Conservation (phyloP, 2,113 vertebrate genomes). For the Eidolon helvum region DNA sequence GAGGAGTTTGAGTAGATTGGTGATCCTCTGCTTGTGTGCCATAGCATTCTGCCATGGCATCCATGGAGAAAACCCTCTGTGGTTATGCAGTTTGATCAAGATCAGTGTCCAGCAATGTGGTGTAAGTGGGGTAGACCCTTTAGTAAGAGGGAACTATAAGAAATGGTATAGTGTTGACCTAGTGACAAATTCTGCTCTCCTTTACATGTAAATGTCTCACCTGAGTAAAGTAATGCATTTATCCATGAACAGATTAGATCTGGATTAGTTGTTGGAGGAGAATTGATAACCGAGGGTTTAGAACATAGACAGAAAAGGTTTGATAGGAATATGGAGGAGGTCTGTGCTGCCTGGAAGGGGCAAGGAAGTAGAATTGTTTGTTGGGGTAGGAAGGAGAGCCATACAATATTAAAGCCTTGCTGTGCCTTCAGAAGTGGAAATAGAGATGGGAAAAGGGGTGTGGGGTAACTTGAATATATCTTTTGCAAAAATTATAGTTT, state of each 20-base stretch:
- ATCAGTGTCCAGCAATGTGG: background rate
- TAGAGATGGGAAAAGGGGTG: background rate
- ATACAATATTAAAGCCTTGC: background rate
- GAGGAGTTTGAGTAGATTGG: background rate
- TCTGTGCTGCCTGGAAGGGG: background rate
- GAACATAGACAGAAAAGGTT: background rate
- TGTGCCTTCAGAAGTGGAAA: background rate
- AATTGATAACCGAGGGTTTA: background rate
- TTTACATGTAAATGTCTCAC: background rate
- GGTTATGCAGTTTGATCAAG: background rate
- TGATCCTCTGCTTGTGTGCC: background rate
- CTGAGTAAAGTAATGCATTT: background rate
- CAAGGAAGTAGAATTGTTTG: background rate
- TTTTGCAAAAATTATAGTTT: background rate
- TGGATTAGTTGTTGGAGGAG: background rate
- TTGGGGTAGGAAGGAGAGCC: background rate
- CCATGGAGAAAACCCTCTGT: background rate
- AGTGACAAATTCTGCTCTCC: background rate
- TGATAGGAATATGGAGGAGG: background rate
- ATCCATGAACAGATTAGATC: background rate
- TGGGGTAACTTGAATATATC: background rate
- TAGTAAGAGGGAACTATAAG: background rate
- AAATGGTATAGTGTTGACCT: background rate
- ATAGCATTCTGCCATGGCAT: background rate
- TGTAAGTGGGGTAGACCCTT: background rate